Base-by-base conservation (phyloP, 2,888 invertebrate genomes). In the Sinelater perroti region DNA sequence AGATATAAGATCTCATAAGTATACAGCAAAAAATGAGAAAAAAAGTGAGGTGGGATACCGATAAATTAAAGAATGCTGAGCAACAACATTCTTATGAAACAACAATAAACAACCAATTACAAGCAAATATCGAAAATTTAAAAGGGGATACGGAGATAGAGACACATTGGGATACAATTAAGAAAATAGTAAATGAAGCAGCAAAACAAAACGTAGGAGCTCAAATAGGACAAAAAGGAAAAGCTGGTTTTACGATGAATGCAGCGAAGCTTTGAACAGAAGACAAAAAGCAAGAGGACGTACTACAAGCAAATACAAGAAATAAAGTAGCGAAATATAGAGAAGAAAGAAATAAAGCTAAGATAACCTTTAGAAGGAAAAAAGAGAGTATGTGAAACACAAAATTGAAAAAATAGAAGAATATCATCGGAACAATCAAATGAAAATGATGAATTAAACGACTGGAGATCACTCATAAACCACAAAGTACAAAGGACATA, bases 1-100 rank as follows among this genome's bases (percentile, higher is more conserved):
- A 20, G 40, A 40, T 1, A n/a, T 6, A 40, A 11, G 21, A 40
- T 40, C 18, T 40, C 35, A n/a, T n/a, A n/a, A n/a, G n/a, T n/a
- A n/a, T n/a, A n/a, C n/a, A n/a, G n/a, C 2, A 35, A 2, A 26
- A 26, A 8, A 2, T 26, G 8, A n/a, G 28, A n/a, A 26, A 24
- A 26, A 26, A 26, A 26, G 6, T n/a, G n/a, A 26, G 28, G 28
- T 26, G 6, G 10, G 28, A 26, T 2, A 26, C 28, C 2, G 10
- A 10, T 26, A 26, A 26, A 26, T 3, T 26, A 10, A n/a, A n/a
- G 2, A 3, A 26, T 10, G 10, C 6, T 26, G 28, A 26, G 8
- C 8, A 26, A 26, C 6, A n/a, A 10, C 8, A 26, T n/a, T n/a
- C 28, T n/a, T 8, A 10, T n/a, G 10, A n/a, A 26, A 8, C 5